Base-by-base conservation (phyloP, 2,113 vertebrate genomes). In the Anoplopoma fimbria region DNA sequence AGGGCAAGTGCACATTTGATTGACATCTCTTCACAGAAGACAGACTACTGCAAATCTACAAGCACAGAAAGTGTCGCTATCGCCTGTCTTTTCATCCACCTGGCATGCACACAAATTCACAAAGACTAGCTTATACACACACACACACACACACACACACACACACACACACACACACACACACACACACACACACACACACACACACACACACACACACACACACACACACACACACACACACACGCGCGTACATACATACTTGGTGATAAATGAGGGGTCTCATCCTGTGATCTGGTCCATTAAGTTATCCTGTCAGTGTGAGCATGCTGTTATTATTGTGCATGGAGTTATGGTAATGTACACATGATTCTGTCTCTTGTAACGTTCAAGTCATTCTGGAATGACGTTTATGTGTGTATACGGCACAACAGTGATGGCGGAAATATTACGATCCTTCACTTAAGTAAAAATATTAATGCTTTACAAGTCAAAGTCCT, bases 301-400 rank as follows among this genome's bases (percentile, higher is more conserved):
- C 72, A 77, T 82, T 82, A 88, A 82, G 62, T 88, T 75, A 64
- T 33, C 38, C 70, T 75, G 84, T 57, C 57, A 63, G 42, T 60
- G 61, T 51, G 31, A 40, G 49, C 45, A 65, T 19, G 61, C 58
- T 62, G 79, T 84, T 77, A 75, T 80, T 38, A 77, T 60, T 83
- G 45, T 70, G 60, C 27, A 10, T 15, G 19, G 58, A 62, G 31
- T 71, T 73, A 71, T 55, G 65, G 53, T 75, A 69, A 75, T 69
- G 47, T 25, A 13, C n/a, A 57, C 34, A 58, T 65, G 29, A 81
- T 69, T 62, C 55, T 65, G 58, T 45, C 51, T 38, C 9, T 36
- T 53, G 14, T 69, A 49, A 81, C 49, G 19, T 73, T 55, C 17
- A 38, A 40, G 25, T 65, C 53, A 19, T 70, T 25, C 42, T 42